Evolutionary conservation across 1,140 invertebrate genomes (phyloP), one percentile per base, ranked within the genome.

Genomic region (Formica exsecta): DNA sequence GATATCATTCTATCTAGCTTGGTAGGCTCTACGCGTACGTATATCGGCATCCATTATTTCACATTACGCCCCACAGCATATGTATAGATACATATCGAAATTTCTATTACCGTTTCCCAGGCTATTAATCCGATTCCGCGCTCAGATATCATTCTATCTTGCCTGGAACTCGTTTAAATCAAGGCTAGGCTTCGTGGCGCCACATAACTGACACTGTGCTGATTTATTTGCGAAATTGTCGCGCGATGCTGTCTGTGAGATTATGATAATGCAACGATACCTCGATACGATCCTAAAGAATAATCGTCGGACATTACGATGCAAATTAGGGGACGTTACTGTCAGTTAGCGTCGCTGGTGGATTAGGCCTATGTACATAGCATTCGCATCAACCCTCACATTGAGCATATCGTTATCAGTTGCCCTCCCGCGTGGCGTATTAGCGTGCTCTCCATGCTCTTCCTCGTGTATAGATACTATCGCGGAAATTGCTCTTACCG

Each of bases 401-500:
- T 51, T 19, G 79, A 61, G 79, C 25, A 29, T 74, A 73, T 80
- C 76, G 48, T 32, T 80, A 80, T 73, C 79, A 83, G 48, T 4
- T 25, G 57, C 77, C 75, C 86, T 71, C 57, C 85, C 54, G 54
- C 44, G 76, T 41, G 54, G 57, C 73, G 74, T 91, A 86, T 86
- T 87, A 79, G 71, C 75, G 8, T 75, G 19, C 38, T 38, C 81
- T 77, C 79, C 75, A 6, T 75, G 29, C 32, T 54, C 81, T 77
- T 80, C 54, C 65, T 75, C 65, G 48, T 87, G 51, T 51, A 25
- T 13, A 73, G 89, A 91, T 91, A 88, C 79, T 87, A 92, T 92
- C 90, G 83, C 85, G 90, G 89, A 90, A 92, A 92, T 92, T 92
- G 89, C 89, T 90, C 90, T 91, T 90, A 90, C 89, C 87, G 81